A percentile compares a stretch with the other conserved stretches of the same genome.
These are phyloP conservation scores for Gallinago nigripennis DNA, from an alignment of 2,797 vertebrate genomes.

Conservation along the genomic window DNA sequence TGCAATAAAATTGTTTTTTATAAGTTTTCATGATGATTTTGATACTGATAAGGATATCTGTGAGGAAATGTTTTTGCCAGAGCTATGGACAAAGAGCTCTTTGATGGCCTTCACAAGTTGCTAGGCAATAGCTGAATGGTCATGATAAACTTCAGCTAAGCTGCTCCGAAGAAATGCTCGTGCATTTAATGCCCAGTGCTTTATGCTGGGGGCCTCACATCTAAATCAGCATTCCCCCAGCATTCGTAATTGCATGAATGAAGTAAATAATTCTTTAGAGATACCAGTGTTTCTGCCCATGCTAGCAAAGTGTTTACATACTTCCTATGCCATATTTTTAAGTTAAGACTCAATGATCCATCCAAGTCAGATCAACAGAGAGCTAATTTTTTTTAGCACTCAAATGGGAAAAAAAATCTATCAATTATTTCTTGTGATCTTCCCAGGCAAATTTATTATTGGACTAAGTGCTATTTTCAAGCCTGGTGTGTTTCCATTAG, in stretches of 20 bases:
- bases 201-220: conserved; percentile 68
- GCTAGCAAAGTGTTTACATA: conserved; percentile 8
- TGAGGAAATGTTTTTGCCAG: conserved; percentile 78
- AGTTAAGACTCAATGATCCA: background rate
- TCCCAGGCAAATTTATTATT: background rate
- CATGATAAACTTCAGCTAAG: conserved; percentile 85
- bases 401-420: background rate
- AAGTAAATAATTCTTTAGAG: conserved; percentile 43
- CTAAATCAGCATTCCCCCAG: conserved; percentile 79
- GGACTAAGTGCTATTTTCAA: background rate
- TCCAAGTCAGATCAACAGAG: background rate
- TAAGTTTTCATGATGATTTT: conserved; percentile 67
- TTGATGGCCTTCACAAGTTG: conserved; percentile 85
- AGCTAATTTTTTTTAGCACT: background rate
- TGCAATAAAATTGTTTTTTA: conserved; percentile 47
- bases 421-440: background rate
- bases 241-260: conserved; percentile 69
- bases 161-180: conserved; percentile 81
- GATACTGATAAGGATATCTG: conserved; percentile 80
- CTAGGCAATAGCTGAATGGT: conserved; percentile 86
- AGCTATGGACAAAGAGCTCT: conserved; percentile 83
- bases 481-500: background rate
- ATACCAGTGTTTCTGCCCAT: background rate
- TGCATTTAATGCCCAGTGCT: conserved; percentile 79
- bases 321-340: background rate